phyloP scores from a whole-genome alignment of 2,888 invertebrate species.

The Chouioia cunea region DNA sequence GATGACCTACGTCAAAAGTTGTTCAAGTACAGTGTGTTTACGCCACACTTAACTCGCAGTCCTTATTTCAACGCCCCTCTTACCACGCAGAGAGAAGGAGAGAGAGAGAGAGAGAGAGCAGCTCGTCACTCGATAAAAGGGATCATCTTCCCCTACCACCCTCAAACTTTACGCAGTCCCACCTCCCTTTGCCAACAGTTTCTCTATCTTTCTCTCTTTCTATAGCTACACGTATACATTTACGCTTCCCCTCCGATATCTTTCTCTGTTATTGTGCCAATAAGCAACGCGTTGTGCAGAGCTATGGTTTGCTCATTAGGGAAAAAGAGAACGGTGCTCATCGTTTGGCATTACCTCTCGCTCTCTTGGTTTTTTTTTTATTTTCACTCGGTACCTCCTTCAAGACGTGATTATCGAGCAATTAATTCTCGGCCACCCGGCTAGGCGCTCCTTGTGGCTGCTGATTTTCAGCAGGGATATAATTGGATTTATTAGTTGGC shows the following conservation, averaged over 20 bases:
- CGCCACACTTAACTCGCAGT: too few species aligned
- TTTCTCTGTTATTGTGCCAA: constrained; percentile 15
- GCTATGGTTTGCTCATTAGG: constrained; percentile 24
- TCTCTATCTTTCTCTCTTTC: too few species aligned
- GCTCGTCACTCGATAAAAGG: constrained; percentile 40
- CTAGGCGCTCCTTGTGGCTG: neutral
- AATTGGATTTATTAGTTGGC: constrained; percentile 10
- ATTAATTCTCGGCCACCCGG: constrained; percentile 19
- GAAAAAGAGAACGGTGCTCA: neutral
- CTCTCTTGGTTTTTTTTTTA: neutral
- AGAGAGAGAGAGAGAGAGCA: too few species aligned
- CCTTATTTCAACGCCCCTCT: too few species aligned
- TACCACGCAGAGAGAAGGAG: too few species aligned
- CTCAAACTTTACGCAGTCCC: too few species aligned
- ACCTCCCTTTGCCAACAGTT: too few species aligned
- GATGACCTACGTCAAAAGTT: too few species aligned
- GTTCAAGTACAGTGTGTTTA: too few species aligned
- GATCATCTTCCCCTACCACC: constrained; percentile 2
- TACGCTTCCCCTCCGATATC: too few species aligned
- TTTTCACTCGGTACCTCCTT: neutral
- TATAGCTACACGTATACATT: too few species aligned
- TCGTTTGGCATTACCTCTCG: constrained; percentile 14
- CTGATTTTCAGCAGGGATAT: neutral
- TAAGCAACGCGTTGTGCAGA: constrained; percentile 2
- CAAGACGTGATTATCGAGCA: constrained; percentile 28